Conservation (phyloP, 1,140 invertebrate genomes). For the Halictus rubicundus region DNA sequence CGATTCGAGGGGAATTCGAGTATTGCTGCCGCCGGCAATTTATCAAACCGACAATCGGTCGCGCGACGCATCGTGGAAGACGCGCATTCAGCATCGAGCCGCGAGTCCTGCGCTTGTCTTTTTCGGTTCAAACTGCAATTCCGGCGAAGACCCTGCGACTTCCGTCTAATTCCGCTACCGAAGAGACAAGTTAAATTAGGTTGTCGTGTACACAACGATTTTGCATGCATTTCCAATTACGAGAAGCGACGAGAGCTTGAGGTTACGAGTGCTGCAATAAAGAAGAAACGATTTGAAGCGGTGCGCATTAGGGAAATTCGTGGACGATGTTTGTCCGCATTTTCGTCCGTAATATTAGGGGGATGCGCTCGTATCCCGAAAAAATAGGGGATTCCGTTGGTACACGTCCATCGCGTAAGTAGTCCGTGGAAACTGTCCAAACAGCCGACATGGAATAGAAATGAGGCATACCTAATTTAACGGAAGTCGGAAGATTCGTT, state of each 20-base stretch:
- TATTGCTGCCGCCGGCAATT: conserved; percentile 48
- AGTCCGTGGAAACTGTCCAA: conserved; percentile 13
- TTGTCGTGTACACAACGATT: too few relatives aligned
- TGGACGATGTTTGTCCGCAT: not conserved
- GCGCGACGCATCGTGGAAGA: conserved; percentile 21
- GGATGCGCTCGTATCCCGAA: not conserved
- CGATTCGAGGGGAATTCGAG: not conserved
- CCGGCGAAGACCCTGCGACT: not conserved
- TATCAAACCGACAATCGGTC: conserved; percentile 27
- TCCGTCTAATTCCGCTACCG: too few relatives aligned
- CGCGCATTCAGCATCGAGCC: conserved; percentile 10
- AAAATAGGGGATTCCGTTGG: not conserved
- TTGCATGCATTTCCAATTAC: too few relatives aligned
- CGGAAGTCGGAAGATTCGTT: conserved; percentile 31
- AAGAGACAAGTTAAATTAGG: too few relatives aligned
- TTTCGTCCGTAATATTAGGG: not conserved
- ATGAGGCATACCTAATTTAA: conserved; percentile 17
- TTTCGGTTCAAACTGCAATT: too few relatives aligned
- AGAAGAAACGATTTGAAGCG: not conserved
- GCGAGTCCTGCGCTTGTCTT: not conserved
- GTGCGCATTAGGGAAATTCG: not conserved
- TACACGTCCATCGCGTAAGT: conserved; percentile 8
- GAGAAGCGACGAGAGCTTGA: too few relatives aligned
- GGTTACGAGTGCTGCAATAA: too few relatives aligned
- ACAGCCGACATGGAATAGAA: conserved; percentile 10